A percentile compares a stretch with the other conserved stretches of the same genome.
Conservation (phyloP, 2,888 invertebrate genomes). For the Drosophila limbata region DNA sequence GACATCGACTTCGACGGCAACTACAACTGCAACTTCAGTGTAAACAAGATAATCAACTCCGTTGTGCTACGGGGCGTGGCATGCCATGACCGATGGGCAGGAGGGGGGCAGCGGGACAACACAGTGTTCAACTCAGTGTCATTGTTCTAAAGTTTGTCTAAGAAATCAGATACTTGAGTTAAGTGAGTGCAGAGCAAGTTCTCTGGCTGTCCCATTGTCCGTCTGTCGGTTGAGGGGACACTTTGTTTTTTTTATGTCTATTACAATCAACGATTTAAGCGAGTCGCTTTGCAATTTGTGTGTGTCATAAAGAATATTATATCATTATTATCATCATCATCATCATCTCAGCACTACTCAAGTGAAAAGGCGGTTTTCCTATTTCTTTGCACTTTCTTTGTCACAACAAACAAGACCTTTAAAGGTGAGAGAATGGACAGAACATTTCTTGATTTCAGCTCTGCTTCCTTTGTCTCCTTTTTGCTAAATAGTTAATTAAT, state of each 20-base stretch:
- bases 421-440: neutral
- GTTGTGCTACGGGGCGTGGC: conserved; percentile 46
- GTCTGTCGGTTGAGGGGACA: conserved; percentile 17
- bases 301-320: conserved; percentile 21
- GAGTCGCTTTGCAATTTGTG: conserved; percentile 9
- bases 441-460: neutral
- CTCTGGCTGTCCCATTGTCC: conserved; percentile 9
- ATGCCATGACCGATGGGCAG: conserved; percentile 6
- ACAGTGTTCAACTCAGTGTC: conserved; percentile 50
- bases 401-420: neutral
- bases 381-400: neutral
- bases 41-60: conserved; percentile 78
- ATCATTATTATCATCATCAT: conserved; percentile 14
- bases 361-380: neutral
- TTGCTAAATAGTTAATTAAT: too few relatives aligned
- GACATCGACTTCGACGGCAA: conserved; percentile 41
- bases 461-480: too few relatives aligned
- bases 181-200: conserved; percentile 45
- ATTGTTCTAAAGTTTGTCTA: conserved; percentile 73
- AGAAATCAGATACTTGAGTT: conserved; percentile 65
- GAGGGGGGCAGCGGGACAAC: neutral
- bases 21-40: conserved; percentile 63
- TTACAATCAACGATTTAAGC: conserved; percentile 42
- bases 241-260: conserved; percentile 43
- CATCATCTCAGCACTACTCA: conserved; percentile 9